Conservation (phyloP, 2,888 invertebrate genomes). For the Galerucella nymphaeae region DNA sequence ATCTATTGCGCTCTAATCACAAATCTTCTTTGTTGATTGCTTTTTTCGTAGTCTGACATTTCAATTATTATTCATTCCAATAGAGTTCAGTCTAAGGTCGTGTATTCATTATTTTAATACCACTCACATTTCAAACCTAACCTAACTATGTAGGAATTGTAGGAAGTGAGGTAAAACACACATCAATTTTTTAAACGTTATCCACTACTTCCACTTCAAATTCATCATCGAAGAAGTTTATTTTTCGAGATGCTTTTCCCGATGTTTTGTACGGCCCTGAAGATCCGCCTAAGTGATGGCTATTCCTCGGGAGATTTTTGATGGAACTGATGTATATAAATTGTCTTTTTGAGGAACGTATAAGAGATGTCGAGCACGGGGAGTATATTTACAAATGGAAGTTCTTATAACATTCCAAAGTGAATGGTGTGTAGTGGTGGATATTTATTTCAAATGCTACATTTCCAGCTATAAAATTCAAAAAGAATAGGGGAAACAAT, state of each 20-base stretch:
- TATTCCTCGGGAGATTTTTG: neutral
- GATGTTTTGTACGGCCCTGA: neutral
- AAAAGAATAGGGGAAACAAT: neutral
- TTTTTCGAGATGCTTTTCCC: neutral
- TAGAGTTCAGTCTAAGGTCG: no score
- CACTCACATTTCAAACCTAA: no score
- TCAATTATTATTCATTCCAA: no score
- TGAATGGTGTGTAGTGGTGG: neutral
- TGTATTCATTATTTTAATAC: no score
- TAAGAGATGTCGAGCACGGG: neutral
- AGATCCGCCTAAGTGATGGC: neutral
- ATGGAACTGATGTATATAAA: slow-evolving; percentile 9
- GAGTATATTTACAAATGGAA: neutral
- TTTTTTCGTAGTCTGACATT: no score
- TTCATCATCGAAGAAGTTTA: no score
- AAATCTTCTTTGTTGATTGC: no score
- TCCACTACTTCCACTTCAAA: no score
- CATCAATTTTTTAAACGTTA: no score
- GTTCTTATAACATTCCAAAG: slow-evolving; percentile 1
- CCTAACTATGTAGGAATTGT: no score
- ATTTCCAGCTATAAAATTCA: neutral
- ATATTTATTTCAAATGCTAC: slow-evolving; percentile 6
- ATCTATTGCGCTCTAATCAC: no score
- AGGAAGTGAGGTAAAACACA: no score
- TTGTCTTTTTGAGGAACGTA: slow-evolving; percentile 5